phyloP scores from a whole-genome alignment of 2,797 vertebrate species.

The Vireo griseus region DNA sequence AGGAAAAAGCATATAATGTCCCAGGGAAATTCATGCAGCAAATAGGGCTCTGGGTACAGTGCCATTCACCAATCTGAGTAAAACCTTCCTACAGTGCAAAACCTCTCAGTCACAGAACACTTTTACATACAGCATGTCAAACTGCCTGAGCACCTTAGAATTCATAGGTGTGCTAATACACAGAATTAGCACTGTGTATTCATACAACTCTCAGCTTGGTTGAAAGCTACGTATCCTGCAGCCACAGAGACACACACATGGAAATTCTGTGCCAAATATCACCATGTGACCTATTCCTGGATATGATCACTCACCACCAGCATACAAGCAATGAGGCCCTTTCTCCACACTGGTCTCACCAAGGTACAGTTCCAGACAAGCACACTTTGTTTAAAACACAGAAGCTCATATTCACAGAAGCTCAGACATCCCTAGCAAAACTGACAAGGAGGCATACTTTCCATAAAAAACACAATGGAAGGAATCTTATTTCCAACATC shows the following conservation, averaged over 20 bases:
- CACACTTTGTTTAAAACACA: background rate
- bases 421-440: background rate
- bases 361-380: background rate
- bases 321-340: background rate
- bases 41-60: background rate
- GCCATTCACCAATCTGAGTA: background rate
- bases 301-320: background rate
- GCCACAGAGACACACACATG: background rate
- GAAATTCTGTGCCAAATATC: background rate
- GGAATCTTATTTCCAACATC: background rate
- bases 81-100: accelerated
- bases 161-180: too few species aligned
- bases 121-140: background rate
- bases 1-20: background rate
- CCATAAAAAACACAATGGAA: background rate
- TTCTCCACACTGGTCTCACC: background rate
- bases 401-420: accelerated
- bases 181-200: background rate
- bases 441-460: background rate
- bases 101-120: background rate
- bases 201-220: background rate
- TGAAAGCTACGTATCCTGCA: background rate
- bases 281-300: background rate
- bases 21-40: background rate
- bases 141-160: background rate